phyloP scores from a whole-genome alignment of 2,888 invertebrate genomes.

The Harpalus rufipes region DNA sequence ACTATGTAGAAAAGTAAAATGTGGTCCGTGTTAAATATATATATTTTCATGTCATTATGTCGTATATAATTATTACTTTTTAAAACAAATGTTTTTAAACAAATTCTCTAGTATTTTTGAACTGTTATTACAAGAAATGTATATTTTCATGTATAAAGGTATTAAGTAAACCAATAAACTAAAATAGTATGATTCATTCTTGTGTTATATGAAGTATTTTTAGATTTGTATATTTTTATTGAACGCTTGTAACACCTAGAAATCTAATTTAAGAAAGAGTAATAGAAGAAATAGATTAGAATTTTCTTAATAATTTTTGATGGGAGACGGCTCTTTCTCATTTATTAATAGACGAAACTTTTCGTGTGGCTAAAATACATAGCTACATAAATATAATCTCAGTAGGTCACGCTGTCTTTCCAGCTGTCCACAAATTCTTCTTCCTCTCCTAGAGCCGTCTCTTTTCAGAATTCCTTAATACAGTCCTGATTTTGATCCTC shows the following conservation, averaged over 20 bases:
- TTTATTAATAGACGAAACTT: conserved; percentile 51
- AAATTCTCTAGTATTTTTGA: background rate
- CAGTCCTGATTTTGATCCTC: background rate
- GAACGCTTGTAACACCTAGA: background rate
- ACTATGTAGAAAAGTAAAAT: too few relatives aligned
- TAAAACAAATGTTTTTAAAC: background rate
- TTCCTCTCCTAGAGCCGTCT: background rate
- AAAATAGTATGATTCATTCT: background rate
- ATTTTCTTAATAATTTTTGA: too few relatives aligned
- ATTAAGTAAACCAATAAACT: background rate
- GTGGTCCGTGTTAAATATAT: too few relatives aligned
- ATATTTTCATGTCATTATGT: too few relatives aligned
- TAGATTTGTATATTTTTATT: conserved; percentile 4
- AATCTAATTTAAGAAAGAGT: background rate
- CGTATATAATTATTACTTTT: background rate
- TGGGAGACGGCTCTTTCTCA: conserved; percentile 6
- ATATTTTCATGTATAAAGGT: background rate
- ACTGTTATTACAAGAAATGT: background rate
- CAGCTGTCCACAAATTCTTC: conserved; percentile 7
- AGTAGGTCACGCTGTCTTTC: conserved; percentile 41
- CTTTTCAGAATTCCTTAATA: background rate
- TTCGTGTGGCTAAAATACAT: conserved; percentile 46
- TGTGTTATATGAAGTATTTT: background rate
- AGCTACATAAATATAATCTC: conserved; percentile 54
- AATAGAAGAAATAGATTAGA: too few relatives aligned